Conservation (phyloP, 1,140 invertebrate genomes). For the Hestina assimilis region DNA sequence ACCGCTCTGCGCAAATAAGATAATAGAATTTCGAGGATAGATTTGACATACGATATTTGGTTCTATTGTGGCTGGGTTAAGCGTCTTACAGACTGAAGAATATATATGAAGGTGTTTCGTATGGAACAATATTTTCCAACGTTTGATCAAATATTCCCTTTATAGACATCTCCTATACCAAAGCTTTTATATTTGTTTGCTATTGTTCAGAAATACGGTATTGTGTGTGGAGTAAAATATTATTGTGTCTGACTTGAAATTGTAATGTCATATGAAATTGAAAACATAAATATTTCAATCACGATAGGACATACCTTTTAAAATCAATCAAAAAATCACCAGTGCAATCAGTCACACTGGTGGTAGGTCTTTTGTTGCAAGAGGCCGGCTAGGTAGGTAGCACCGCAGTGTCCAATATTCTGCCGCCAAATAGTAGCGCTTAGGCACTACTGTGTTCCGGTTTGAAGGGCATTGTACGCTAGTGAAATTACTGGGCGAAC, state of each 20-base stretch:
- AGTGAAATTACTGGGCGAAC: too few relatives aligned
- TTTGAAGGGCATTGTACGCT: too few relatives aligned
- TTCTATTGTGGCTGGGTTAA: constrained; percentile 12
- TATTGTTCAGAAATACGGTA: neutral
- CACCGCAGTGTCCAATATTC: too few relatives aligned
- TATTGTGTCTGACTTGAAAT: neutral
- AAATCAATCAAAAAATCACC: too few relatives aligned
- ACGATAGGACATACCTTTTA: too few relatives aligned
- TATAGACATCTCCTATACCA: neutral
- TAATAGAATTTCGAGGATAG: constrained; percentile 49
- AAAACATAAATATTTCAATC: neutral
- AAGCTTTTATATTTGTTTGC: constrained; percentile 2
- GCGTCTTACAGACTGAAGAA: constrained; percentile 16
- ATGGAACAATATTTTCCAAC: constrained; percentile 2
- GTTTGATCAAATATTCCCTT: constrained; percentile 12
- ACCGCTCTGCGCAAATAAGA: constrained; percentile 49
- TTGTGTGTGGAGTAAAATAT: neutral
- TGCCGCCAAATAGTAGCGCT: too few relatives aligned
- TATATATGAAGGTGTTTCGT: constrained; percentile 7
- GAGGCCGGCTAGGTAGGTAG: too few relatives aligned
- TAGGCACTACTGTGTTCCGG: too few relatives aligned
- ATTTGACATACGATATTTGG: constrained; percentile 39
- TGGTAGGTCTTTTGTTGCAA: too few relatives aligned
- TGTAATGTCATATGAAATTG: neutral
- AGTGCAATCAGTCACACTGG: too few relatives aligned